Evolutionary conservation across 2,888 invertebrate species (phyloP), one percentile per base, ranked within the genome.

Genomic region (Nomada goodeniana): DNA sequence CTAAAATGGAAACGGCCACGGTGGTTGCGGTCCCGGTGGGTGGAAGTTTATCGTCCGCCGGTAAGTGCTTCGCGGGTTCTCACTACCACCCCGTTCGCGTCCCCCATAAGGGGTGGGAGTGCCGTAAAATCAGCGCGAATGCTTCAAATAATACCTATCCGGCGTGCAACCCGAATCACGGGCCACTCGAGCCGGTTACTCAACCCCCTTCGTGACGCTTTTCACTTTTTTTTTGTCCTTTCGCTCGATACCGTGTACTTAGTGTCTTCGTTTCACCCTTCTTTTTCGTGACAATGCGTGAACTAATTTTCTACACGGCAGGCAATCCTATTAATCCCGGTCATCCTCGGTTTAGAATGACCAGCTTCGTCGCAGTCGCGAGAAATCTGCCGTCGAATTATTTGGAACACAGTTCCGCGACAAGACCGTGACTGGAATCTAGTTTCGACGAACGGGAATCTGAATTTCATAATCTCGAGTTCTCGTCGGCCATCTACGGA

Each of bases 91-190:
- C 75, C 59, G 67, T 77, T 79, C 74, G 75, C 79, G 74, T 80
- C 53, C 20, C 20, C 52, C 26, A 36, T 44, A 15, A 20, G 59
- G 57, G 60, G 73, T 75, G 59, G 69, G 61, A 64, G 55, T 55
- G 69, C 76, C 89, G 78, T 91, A 91, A 92, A 91, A 90, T 91
- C 91, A 89, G 74, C 78, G 86, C 83, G 86, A 83, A 86, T 89
- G 88, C 87, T 89, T 89, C 84, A 83, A 88, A 80, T 83, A 81
- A 83, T 85, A 77, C 60, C 75, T 63, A 73, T 72, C 78, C 23
- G 47, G 42, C 57, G 42, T 73, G 20, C 50, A 71, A 23, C 20
- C 29, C 11, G 10, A 26, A 42, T 18, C n/a, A 15, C 18, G 60
- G 60, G n/a, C 55, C 52, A 42, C 50, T 74, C n/a, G 2, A 15